Evolutionary conservation across 1,140 invertebrate species (phyloP).

Genomic region (Drosophila asahinai): DNA sequence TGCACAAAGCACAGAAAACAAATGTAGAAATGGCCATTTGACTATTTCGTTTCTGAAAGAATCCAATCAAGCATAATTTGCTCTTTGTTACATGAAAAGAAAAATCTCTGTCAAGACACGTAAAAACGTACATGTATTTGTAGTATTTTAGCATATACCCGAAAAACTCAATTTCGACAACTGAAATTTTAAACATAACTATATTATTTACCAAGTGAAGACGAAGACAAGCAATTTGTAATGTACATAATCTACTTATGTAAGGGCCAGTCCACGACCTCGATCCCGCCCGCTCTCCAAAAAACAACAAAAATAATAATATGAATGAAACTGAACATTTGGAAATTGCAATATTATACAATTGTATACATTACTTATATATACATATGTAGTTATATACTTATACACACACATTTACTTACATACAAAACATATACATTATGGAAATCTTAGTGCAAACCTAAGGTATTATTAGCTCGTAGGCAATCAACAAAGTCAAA

Average conservation of each 20-base stretch:
- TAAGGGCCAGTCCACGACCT: conserved; percentile 13
- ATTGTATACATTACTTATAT: conserved; percentile 75
- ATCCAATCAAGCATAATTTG: conserved; percentile 17
- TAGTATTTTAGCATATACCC: conserved; percentile 47
- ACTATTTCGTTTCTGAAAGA: conserved; percentile 17
- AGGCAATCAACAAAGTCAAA: conserved; percentile 83
- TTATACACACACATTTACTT: conserved; percentile 54
- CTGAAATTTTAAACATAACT: conserved; percentile 76
- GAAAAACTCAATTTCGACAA: conserved; percentile 75
- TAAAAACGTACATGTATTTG: conserved; percentile 39
- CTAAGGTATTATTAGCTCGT: conserved; percentile 82
- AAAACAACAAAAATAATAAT: conserved; percentile 42
- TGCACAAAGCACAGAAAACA: conserved; percentile 44
- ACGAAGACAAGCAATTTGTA: conserved; percentile 80
- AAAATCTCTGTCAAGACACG: conserved; percentile 53
- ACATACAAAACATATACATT: conserved; percentile 50
- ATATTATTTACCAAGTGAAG: conserved; percentile 70
- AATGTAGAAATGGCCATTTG: conserved; percentile 21
- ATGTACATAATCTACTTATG: conserved; percentile 62
- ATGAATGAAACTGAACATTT: conserved; percentile 66
- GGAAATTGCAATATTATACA: conserved; percentile 82
- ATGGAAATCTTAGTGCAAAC: conserved; percentile 81
- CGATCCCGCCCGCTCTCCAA: conserved; percentile 6
- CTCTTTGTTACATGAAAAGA: conserved; percentile 5
- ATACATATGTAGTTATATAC: conserved; percentile 50